phyloP scores from a whole-genome alignment of 2,113 vertebrate species.

The Heterotilapia buettikoferi region DNA sequence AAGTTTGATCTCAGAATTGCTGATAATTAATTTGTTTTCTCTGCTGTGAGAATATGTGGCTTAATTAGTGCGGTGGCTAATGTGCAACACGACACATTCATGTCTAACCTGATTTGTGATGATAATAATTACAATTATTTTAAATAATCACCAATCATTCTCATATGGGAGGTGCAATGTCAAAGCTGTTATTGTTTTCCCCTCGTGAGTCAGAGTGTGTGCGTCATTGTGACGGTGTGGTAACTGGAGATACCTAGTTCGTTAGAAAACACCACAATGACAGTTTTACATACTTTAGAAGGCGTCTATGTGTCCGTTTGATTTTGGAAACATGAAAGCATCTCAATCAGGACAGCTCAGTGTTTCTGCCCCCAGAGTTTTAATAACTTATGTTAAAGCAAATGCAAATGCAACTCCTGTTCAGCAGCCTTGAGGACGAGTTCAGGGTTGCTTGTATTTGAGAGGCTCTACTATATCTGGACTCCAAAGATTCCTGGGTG shows the following conservation, averaged over 20 bases:
- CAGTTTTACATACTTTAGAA: not conserved
- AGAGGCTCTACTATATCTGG: not conserved
- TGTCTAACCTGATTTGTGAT: not conserved
- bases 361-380: fast-evolving
- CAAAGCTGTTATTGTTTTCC: not conserved
- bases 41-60: not conserved
- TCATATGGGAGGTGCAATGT: not conserved
- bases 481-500: not conserved
- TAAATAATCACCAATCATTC: not conserved
- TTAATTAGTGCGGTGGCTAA: not conserved
- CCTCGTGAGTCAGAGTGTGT: not conserved
- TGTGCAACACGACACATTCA: not conserved
- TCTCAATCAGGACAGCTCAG: not conserved
- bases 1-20: not conserved
- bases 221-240: not conserved
- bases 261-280: fast-evolving
- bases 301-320: not conserved
- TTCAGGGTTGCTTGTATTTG: not conserved
- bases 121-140: not conserved
- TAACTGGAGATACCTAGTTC: not conserved
- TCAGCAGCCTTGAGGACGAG: not conserved
- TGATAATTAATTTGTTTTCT: not conserved
- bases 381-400: not conserved
- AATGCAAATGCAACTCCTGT: not conserved
- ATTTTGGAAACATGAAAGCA: not conserved